Evolutionary conservation across 2,888 invertebrate species (phyloP), one percentile per base, ranked within the genome.

Genomic region (Patella depressa): DNA sequence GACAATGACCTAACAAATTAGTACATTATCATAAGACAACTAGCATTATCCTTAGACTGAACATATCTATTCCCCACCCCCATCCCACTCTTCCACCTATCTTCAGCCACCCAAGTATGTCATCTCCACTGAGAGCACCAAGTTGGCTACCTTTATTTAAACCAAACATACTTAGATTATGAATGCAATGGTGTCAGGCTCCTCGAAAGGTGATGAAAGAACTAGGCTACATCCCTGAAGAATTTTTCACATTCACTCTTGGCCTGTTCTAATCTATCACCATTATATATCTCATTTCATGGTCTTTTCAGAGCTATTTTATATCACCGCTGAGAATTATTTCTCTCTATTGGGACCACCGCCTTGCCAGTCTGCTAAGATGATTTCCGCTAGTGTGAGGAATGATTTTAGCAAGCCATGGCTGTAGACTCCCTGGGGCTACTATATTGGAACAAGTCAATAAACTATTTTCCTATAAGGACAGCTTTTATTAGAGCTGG

Each of bases 201-300:
- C 45, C 45, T 9, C 1, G 7, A 45, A 45, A 29, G 14, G 53
- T 29, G 65, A 74, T 74, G 74, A 69, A 74, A 74, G 65, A 65
- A 65, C 19, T 65, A 82, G 81, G 81, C 81, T 79, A 79, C 76
- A 75, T 73, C 80, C 80, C 76, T 81, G 77, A 80, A 79, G 82
- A 81, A 82, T 79, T 81, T 73, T 78, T 75, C 77, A 80, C 75
- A 80, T 78, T 74, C 77, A 75, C 71, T 80, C 82, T 82, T 79
- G 83, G 84, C 84, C 84, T 54, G 34, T 79, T 82, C 82, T 83
- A 85, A 86, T 86, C 84, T 84, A 84, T 86, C 85, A 84, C 80
- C 79, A 83, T 85, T 84, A 85, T 83, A 82, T 83, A 79, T 80
- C 82, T 82, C 83, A 83, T 83, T 85, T 85, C 79, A 80, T 81